Evolutionary conservation across 2,797 vertebrate genomes (phyloP).

Genomic region (Hipposideros larvatus): DNA sequence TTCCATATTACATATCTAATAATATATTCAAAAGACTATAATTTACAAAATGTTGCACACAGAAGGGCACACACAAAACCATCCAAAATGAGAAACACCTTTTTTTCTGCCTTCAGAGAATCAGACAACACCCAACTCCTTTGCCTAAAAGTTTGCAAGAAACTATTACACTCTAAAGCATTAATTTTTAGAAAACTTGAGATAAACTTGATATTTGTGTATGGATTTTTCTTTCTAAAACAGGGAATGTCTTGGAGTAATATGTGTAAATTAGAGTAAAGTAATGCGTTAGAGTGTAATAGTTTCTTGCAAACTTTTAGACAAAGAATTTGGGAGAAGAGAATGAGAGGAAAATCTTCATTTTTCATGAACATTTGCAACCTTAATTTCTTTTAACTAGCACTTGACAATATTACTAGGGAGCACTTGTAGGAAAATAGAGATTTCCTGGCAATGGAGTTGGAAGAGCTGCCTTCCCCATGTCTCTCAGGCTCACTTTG

Average conservation of each 20-base stretch:
- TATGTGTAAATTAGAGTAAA: too few species aligned
- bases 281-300: background rate
- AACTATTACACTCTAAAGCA: background rate
- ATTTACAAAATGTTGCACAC: constrained; percentile 29
- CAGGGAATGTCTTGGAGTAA: background rate
- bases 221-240: constrained; percentile 48
- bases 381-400: constrained; percentile 58
- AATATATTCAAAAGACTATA: background rate
- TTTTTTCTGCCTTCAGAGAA: constrained; percentile 23
- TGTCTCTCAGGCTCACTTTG: constrained; percentile 89
- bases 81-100: background rate
- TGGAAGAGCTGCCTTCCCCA: constrained; percentile 82
- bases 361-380: constrained; percentile 69
- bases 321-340: constrained; percentile 4
- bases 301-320: constrained; percentile 64
- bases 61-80: background rate
- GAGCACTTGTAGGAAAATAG: constrained; percentile 77
- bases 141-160: constrained; percentile 62
- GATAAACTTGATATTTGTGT: background rate
- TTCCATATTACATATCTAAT: constrained; percentile 37
- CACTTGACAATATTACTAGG: constrained; percentile 59
- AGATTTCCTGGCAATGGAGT: constrained; percentile 82
- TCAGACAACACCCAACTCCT: background rate
- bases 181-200: background rate
- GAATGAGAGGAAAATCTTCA: constrained; percentile 35